Base-by-base conservation (phyloP, 1,140 invertebrate species). In the Schlechtendalia chinensis region DNA sequence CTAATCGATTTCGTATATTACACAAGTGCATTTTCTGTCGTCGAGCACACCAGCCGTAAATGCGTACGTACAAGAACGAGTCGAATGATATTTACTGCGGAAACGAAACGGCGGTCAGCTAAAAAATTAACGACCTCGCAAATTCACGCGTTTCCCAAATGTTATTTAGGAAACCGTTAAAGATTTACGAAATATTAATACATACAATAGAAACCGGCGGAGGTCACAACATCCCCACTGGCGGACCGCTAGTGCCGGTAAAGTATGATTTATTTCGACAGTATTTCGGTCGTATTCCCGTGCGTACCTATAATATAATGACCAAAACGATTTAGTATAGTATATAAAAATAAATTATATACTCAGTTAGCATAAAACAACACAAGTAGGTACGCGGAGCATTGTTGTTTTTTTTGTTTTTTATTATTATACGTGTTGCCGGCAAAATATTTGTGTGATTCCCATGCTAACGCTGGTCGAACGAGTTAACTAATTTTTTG, bases 271-370 rank as follows among this genome's bases (percentile, higher is more conserved):
- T 67, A 67, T 67, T 45, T 67, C 63, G 19, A 32, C 45, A 19
- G 63, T 45, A 39, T 65, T 65, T 67, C 63, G 19, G 63, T 67
- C 32, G 63, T 45, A 39, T 65, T 65, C 29, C 63, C 63, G 63
- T 19, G 61, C 29, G 61, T n/a, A 39, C 32, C 19, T 65, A 65
- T 65, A 65, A 39, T 65, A 65, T 65, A 65, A 67, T 45, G 63
- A 47, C 63, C 63, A 6, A 45, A 67, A 67, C 63, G 63, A 67
- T 67, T 67, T 67, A 39, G 32, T 39, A 16, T 19, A 12, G n/a
- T n/a, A 4, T 11, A 61, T 8, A 12, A 22, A 45, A 11, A 39
- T n/a, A 65, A n/a, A n/a, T n/a, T 39, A 65, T 11, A n/a, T 2
- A 39, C 63, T 14, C 32, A 0, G 32, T 39, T 39, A 39, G 17